A percentile compares a stretch with the other conserved stretches of the same genome.
Evolutionary conservation across 64 coral and sea anemone genomes (phyloP).

Genomic region (Cladopsammia gracilis): DNA sequence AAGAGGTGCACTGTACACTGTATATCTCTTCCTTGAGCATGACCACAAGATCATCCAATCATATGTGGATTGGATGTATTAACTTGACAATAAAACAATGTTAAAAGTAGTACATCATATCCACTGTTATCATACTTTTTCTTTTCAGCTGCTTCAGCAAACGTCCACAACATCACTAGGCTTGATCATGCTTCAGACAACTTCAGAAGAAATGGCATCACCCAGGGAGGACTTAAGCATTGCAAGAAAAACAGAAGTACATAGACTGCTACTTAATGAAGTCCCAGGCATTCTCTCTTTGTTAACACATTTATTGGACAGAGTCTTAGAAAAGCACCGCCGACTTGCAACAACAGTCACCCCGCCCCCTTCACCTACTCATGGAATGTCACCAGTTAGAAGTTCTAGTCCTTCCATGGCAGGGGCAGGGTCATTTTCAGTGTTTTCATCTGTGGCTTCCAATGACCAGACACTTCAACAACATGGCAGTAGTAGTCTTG

Average conservation of each 20-base stretch:
- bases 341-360: conserved; percentile 90
- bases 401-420: conserved; percentile 80
- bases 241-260: conserved; percentile 91
- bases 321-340: conserved; percentile 93
- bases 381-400: conserved; percentile 85
- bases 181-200: conserved; percentile 92
- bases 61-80: too few species aligned
- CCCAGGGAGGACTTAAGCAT: conserved; percentile 97
- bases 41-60: too few species aligned
- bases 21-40: too few species aligned
- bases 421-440: conserved; percentile 48
- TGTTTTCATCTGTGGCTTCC: conserved; percentile 45
- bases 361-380: conserved; percentile 96
- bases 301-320: conserved; percentile 82
- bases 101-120: too few species aligned
- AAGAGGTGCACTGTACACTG: too few species aligned
- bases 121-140: not conserved
- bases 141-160: conserved; percentile 87
- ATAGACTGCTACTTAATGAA: conserved; percentile 92
- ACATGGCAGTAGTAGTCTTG: conserved; percentile 62
- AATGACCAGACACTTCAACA: conserved; percentile 77
- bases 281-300: conserved; percentile 83
- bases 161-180: conserved; percentile 78
- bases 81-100: too few species aligned
- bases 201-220: conserved; percentile 97